Percentiles rank a stretch among this genome's conserved stretches.
Conservation (phyloP, 1,140 invertebrate species). For the Drosophila rhopaloa region DNA sequence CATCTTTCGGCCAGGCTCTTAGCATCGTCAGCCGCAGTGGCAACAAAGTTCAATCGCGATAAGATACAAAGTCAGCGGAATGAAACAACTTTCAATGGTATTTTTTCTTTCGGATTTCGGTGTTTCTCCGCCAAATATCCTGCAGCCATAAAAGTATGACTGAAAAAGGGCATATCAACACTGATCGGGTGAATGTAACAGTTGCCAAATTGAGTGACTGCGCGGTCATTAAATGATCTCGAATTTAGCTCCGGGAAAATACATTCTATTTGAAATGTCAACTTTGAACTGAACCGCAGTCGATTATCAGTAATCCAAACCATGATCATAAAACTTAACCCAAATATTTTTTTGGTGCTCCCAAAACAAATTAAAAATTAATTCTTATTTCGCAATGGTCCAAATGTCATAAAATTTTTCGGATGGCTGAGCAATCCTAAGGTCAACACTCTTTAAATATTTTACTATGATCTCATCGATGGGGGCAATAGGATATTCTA, state of each 20-base stretch:
- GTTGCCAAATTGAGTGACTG: conserved; percentile 39
- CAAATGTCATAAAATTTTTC: neutral
- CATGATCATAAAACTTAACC: neutral
- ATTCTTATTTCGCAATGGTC: neutral
- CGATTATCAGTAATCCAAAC: neutral
- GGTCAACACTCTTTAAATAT: conserved; percentile 24
- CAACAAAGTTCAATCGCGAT: conserved; percentile 80
- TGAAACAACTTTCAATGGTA: conserved; percentile 42
- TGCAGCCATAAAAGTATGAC: conserved; percentile 51
- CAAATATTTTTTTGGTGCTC: neutral
- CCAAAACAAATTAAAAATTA: neutral
- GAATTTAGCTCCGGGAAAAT: conserved; percentile 34
- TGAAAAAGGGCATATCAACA: conserved; percentile 63
- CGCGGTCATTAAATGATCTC: conserved; percentile 23
- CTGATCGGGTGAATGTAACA: conserved; percentile 59
- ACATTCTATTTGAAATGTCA: conserved; percentile 37
- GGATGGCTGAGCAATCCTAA: neutral
- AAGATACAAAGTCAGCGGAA: conserved; percentile 51
- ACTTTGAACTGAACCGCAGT: conserved; percentile 5
- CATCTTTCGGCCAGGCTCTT: conserved; percentile 18
- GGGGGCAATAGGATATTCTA: conserved; percentile 34
- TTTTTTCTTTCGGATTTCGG: conserved; percentile 12
- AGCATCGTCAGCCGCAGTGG: conserved; percentile 55
- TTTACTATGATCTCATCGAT: conserved; percentile 32
- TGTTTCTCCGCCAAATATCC: conserved; percentile 55